phyloP scores from a whole-genome alignment of 2,797 vertebrate species.

The Anniella stebbinsi region DNA sequence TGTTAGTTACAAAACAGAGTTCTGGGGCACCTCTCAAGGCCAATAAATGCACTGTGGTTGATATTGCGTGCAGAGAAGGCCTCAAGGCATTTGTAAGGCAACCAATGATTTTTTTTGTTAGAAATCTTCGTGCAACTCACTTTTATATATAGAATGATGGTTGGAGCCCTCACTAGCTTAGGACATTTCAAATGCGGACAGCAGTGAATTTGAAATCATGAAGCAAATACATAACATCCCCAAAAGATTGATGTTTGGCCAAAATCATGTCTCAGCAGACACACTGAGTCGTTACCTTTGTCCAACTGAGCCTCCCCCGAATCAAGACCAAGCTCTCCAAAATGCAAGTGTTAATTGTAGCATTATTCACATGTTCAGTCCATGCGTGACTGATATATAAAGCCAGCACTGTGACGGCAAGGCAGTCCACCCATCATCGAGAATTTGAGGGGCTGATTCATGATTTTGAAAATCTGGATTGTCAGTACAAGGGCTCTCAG shows the following conservation, averaged over 20 bases:
- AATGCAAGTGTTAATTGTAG: no score
- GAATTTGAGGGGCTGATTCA: no score
- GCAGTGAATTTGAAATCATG: background rate
- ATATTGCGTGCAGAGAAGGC: no score
- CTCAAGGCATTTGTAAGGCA: background rate
- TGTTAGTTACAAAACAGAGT: background rate
- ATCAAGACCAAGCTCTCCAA: no score
- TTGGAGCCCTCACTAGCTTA: background rate
- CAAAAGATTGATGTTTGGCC: background rate
- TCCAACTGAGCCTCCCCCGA: no score
- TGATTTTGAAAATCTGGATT: no score
- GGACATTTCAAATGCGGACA: background rate
- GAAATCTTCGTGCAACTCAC: background rate
- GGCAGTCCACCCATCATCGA: no score
- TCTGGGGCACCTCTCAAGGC: background rate
- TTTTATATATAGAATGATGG: background rate
- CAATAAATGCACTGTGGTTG: background rate
- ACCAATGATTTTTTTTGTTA: background rate
- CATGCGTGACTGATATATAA: no score
- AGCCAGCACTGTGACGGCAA: no score
- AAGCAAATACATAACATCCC: background rate
- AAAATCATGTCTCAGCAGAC: background rate
- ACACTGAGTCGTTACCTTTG: no score
- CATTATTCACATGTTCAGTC: no score
- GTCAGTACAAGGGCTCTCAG: no score